Conservation (phyloP, 2,113 vertebrate genomes). For the Callocephalon fimbriatum region DNA sequence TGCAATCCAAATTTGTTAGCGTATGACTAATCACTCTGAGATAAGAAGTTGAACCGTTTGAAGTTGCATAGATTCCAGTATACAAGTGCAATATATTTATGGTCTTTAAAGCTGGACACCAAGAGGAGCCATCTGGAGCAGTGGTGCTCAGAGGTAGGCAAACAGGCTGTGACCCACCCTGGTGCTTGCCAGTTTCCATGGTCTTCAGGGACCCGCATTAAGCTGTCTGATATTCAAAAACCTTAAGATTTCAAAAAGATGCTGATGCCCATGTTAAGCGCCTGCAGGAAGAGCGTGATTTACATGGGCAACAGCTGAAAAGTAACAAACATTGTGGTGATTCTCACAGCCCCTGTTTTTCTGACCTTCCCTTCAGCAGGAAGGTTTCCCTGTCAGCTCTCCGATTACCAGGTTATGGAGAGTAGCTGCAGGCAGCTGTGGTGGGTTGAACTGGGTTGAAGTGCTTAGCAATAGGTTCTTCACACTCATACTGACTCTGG, state of each 20-base stretch:
- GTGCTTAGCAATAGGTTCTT: not conserved
- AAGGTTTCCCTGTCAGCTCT: not conserved
- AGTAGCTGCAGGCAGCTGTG: not conserved
- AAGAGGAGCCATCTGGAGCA: not conserved
- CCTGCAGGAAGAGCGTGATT: not conserved
- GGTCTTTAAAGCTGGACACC: not conserved
- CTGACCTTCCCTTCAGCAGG: not conserved
- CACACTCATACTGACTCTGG: not conserved
- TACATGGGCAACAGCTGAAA: not conserved
- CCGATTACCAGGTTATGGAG: not conserved
- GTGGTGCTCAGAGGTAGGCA: fast-evolving
- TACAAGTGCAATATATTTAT: too few relatives aligned
- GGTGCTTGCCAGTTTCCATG: not conserved
- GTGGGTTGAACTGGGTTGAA: not conserved
- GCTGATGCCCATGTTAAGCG: not conserved
- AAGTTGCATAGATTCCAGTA: not conserved
- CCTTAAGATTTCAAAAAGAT: not conserved
- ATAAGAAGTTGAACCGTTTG: not conserved
- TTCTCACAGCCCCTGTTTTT: not conserved
- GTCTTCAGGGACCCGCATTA: not conserved
- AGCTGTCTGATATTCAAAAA: not conserved
- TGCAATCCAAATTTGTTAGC: not conserved
- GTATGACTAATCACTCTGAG: not conserved
- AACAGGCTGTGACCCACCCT: fast-evolving
- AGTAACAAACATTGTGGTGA: not conserved